Conservation (phyloP, 2,113 vertebrate species). For the Uria aalge region DNA sequence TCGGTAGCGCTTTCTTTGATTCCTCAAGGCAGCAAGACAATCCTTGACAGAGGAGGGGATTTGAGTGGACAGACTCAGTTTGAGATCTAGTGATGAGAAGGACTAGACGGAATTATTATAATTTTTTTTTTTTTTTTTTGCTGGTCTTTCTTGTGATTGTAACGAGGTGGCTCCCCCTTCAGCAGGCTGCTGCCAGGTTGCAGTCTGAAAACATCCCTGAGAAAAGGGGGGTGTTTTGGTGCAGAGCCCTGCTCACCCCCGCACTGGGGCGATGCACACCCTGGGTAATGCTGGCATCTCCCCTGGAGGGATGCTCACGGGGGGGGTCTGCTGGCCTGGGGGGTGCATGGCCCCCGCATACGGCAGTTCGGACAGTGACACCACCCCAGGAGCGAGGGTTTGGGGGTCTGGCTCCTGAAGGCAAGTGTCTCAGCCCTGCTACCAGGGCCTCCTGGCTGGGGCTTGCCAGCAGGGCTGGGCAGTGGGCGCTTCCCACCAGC, state of each 20-base stretch:
- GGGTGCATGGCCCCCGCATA: neutral
- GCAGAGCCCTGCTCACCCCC: neutral
- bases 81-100: neutral
- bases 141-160: neutral
- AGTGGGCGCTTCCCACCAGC: neutral
- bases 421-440: neutral
- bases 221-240: neutral
- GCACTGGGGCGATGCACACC: rapidly evolving
- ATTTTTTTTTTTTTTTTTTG: neutral
- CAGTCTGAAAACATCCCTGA: neutral
- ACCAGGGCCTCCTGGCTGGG: neutral
- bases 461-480: rapidly evolving
- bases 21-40: neutral
- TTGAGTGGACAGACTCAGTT: neutral
- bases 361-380: neutral
- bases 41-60: neutral
- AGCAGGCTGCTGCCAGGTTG: neutral
- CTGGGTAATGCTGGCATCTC: neutral
- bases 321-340: neutral
- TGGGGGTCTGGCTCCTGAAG: neutral
- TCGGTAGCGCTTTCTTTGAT: neutral
- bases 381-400: neutral
- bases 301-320: rapidly evolving
- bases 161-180: neutral
- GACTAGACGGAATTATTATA: neutral